Base-by-base conservation (phyloP, 2,888 invertebrate genomes). In the Agrenia bidenticulata region DNA sequence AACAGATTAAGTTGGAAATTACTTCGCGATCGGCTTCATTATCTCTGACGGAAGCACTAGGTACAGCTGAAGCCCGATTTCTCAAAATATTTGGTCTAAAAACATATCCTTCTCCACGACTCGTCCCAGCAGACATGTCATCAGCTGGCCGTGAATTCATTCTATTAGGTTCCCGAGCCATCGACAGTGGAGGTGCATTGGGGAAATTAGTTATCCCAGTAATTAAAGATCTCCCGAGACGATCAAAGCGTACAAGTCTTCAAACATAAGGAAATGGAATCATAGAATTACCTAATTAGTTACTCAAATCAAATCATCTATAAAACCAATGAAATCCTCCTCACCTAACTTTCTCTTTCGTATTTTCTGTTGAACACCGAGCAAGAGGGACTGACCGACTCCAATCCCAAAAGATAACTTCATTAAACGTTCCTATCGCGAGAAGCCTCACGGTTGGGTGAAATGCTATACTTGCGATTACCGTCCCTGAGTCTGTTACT, bases 351-450 rank as follows among this genome's bases (percentile, higher is more conserved):
- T 90, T 89, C 80, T 92, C 92, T 80, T 87, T 88, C 23, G 87
- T 84, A 78, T 86, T 87, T 69, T 84, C 85, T n/a, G 92, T 92
- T 37, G 85, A 84, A 66, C 89, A 86, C 78, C 86, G 86, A 57
- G 88, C 87, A 78, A 89, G 89, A 0, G 90, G 90, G 64, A 87
- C 57, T 13, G 61, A 56, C 76, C 86, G 85, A 77, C 87, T 87
- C 92, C 93, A 93, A 78, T 93, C 90, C 93, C 93, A 94, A 80
- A 93, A 92, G 79, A 89, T 88, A 9, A 94, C 83, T 79, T 89
- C 88, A 82, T 92, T 92, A 78, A 85, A 87, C 0, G 91, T 89
- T 21, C 92, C 92, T 77, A 93, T 89, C n/a, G 90, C 91, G 58
- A 94, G 82, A 66, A 92, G 82, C 75, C 89, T 85, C 77, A 90